A percentile compares a stretch with the other conserved stretches of the same genome.
Evolutionary conservation across 2,113 vertebrate genomes (phyloP).

Genomic region (Marmota flaviventris): DNA sequence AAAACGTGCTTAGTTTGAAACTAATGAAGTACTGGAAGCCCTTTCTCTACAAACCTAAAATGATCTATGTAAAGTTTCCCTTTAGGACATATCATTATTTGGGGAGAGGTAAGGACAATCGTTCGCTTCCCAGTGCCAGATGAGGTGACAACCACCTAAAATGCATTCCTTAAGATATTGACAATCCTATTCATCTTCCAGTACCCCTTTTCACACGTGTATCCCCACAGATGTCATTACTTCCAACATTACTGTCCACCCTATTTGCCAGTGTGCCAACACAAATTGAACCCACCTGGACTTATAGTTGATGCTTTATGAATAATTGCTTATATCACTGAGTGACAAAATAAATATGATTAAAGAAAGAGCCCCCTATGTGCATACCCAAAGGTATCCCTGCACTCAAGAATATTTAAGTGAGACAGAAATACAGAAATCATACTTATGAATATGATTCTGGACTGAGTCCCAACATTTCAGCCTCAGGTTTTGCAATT

Average conservation of each 20-base stretch:
- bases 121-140: background rate
- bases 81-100: background rate
- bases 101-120: background rate
- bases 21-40: conserved; percentile 58
- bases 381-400: background rate
- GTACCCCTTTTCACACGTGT: too few relatives aligned
- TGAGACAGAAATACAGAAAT: background rate
- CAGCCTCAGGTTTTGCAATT: background rate
- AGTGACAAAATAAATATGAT: background rate
- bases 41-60: conserved; percentile 47
- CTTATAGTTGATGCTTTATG: background rate
- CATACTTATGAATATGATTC: background rate
- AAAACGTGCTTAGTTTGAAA: conserved; percentile 64
- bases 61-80: background rate
- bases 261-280: background rate
- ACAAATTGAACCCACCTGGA: accelerated
- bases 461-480: background rate
- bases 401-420: background rate
- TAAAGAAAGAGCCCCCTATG: background rate
- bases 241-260: background rate
- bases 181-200: background rate
- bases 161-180: background rate
- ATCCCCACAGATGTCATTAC: background rate
- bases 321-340: background rate
- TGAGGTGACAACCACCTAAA: background rate